Conservation (phyloP, 2,888 invertebrate genomes). For the Xestia c-nigrum region DNA sequence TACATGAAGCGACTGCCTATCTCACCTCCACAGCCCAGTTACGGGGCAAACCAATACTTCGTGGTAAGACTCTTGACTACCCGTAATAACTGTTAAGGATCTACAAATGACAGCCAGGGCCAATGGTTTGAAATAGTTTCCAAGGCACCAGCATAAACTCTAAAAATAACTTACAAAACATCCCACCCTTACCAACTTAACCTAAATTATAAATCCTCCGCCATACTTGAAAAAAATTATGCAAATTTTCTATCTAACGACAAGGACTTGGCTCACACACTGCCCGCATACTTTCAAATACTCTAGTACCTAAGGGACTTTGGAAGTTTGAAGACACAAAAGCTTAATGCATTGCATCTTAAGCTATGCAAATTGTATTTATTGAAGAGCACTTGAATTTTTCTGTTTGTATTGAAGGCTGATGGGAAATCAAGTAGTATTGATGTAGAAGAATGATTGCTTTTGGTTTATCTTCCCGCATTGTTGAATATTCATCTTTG, state of each 20-base stretch:
- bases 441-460: constrained; percentile 19
- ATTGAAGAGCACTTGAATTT: constrained; percentile 60
- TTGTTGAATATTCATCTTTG: constrained; percentile 12
- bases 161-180: constrained; percentile 13
- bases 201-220: constrained; percentile 58
- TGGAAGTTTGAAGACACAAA: constrained; percentile 56
- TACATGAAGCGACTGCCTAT: neutral
- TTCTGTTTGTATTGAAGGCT: constrained; percentile 61
- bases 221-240: constrained; percentile 67
- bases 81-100: neutral
- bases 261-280: constrained; percentile 73
- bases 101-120: neutral
- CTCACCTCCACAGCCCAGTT: neutral
- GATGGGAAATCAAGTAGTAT: constrained; percentile 60
- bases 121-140: neutral
- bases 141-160: constrained; percentile 28
- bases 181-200: constrained; percentile 54
- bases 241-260: constrained; percentile 75
- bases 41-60: neutral
- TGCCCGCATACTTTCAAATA: constrained; percentile 81
- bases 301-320: constrained; percentile 55
- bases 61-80: neutral
- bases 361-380: constrained; percentile 66
- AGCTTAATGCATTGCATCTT: constrained; percentile 62
- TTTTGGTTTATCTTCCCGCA: constrained; percentile 49